These are phyloP conservation scores for Venustaconcha ellipsiformis DNA, from an alignment of 1,140 invertebrate genomes.

Conservation along the genomic window DNA sequence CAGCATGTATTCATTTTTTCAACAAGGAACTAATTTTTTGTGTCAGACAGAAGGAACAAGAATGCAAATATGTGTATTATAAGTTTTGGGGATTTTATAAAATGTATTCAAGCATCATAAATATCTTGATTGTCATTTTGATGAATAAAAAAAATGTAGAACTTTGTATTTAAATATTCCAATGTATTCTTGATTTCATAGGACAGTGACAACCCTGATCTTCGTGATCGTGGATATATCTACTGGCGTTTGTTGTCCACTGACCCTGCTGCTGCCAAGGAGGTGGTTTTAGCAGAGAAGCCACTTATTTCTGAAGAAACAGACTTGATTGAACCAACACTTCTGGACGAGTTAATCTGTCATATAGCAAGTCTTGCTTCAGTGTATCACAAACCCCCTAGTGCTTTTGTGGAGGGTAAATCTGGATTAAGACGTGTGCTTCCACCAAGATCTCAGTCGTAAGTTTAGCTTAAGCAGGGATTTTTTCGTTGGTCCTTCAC, in stretches of 20 bases:
- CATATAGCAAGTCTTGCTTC: constrained; percentile 99
- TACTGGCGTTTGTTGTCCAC: constrained; percentile 99
- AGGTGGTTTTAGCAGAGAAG: constrained; percentile 98
- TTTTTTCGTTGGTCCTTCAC: not conserved
- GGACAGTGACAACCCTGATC: constrained; percentile 99
- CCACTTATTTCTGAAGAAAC: constrained; percentile 99
- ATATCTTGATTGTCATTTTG: too few relatives aligned
- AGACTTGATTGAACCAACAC: constrained; percentile 96
- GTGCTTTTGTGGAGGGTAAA: constrained; percentile 95
- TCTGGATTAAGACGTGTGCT: constrained; percentile 59
- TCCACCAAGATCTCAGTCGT: constrained; percentile 61
- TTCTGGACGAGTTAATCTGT: constrained; percentile 98
- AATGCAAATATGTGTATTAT: too few relatives aligned
- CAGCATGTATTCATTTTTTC: too few relatives aligned
- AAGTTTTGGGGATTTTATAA: too few relatives aligned
- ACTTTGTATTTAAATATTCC: too few relatives aligned
- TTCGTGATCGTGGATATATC: constrained; percentile 98
- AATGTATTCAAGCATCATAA: too few relatives aligned
- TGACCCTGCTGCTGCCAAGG: constrained; percentile 98
- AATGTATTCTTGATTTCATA: constrained; percentile 24
- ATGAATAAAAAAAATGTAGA: too few relatives aligned
- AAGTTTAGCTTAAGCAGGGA: constrained; percentile 32
- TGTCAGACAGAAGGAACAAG: too few relatives aligned
- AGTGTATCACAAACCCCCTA: constrained; percentile 99
- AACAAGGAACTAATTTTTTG: too few relatives aligned